Evolutionary conservation across 2,888 invertebrate species (phyloP), one percentile per base, ranked within the genome.

Genomic region (Melikaiella ostensackeni): DNA sequence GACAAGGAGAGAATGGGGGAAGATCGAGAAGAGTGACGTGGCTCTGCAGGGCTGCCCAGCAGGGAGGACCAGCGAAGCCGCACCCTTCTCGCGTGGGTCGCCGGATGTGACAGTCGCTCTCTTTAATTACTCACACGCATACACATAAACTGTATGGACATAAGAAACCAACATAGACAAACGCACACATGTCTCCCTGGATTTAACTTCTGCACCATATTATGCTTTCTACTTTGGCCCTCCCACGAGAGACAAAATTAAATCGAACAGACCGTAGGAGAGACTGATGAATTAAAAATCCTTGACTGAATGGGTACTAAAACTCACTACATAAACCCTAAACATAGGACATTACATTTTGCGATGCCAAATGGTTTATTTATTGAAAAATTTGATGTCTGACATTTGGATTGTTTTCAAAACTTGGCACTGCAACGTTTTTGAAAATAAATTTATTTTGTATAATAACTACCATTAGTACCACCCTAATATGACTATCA

Each of bases 71-170:
- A 82, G 82, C 81, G 79, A 80, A 80, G 84, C 88, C 86, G 88
- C 88, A 90, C 91, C 91, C 91, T 90, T 88, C 83, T 88, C 88
- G 91, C 91, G 91, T 91, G 91, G 91, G 91, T 90, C 90, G 91
- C 90, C 91, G 91, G 91, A 91, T 91, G 91, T 90, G 89, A 90
- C 90, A 89, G 90, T 89, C 90, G 89, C 90, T 90, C 90, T 90
- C 89, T 91, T 91, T 91, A 91, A 91, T 91, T 91, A 91, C 91
- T 90, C 90, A 88, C 84, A 83, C 82, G 84, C 83, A 82, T 82
- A 82, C 77, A 80, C 77, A 78, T 74, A 79, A 75, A 79, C 74
- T 79, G 78, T 82, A 80, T 75, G 80, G 81, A 82, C 80, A 82
- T 84, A 88, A 88, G 89, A 86, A 87, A 85, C 86, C 86, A 85